A percentile compares a stretch with the other conserved stretches of the same genome.
Evolutionary conservation across 1,140 invertebrate genomes (phyloP).

Genomic region (Telenomus remus): DNA sequence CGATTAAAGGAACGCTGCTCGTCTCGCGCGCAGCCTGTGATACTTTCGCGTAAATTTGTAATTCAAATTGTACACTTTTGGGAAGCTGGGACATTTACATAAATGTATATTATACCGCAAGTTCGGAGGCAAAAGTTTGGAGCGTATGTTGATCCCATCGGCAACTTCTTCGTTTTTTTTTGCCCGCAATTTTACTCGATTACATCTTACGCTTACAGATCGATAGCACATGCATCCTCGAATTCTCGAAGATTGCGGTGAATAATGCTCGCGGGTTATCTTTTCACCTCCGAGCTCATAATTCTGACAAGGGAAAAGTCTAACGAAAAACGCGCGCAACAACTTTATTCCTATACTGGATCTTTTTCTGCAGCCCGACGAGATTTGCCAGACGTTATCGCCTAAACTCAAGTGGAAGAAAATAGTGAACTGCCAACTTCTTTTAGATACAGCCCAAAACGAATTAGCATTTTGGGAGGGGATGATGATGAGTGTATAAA

Average conservation of each 20-base stretch:
- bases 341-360: constrained; percentile 60
- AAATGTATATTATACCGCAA: constrained; percentile 41
- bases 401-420: constrained; percentile 74
- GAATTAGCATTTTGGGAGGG: neutral
- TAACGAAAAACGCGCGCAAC: constrained; percentile 72
- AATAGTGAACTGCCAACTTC: constrained; percentile 62
- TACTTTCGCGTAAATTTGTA: too few species aligned
- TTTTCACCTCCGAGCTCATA: constrained; percentile 71
- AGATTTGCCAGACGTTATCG: constrained; percentile 63
- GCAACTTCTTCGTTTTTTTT: constrained; percentile 44
- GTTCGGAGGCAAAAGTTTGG: constrained; percentile 35
- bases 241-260: constrained; percentile 63
- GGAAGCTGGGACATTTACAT: constrained; percentile 31
- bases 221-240: constrained; percentile 58
- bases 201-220: constrained; percentile 35
- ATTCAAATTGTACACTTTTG: constrained; percentile 40
- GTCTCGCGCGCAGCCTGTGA: too few species aligned
- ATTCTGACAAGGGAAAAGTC: constrained; percentile 58
- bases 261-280: constrained; percentile 73
- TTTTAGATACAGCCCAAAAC: too few species aligned
- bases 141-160: constrained; percentile 43
- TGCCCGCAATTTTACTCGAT: constrained; percentile 32
- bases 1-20: too few species aligned
- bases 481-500: too few species aligned
- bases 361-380: constrained; percentile 38